phyloP scores from a whole-genome alignment of 2,797 vertebrate species.

The Agapornis canus region DNA sequence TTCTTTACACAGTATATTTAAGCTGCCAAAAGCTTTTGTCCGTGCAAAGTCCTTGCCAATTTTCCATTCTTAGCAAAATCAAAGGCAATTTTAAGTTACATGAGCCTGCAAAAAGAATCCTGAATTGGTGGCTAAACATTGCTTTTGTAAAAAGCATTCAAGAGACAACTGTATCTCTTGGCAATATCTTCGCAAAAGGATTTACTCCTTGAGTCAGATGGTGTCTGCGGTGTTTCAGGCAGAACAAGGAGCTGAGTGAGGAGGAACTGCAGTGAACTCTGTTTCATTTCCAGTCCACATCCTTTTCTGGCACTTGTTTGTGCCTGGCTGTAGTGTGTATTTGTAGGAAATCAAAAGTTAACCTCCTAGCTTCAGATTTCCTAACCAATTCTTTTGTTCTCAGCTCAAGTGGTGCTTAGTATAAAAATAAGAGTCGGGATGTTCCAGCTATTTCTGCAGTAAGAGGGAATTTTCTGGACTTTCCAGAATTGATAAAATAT shows the following conservation, averaged over 20 bases:
- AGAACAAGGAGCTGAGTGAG: slow-evolving; percentile 38
- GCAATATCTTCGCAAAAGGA: slow-evolving; percentile 34
- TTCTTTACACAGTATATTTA: slow-evolving; percentile 42
- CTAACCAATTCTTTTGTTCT: background rate
- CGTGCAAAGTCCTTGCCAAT: background rate
- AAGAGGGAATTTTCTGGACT: background rate
- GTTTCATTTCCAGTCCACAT: slow-evolving; percentile 50
- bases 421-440: background rate
- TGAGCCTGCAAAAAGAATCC: slow-evolving; percentile 28
- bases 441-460: background rate
- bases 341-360: slow-evolving; percentile 39
- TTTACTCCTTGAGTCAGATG: background rate
- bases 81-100: slow-evolving; percentile 31
- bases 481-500: background rate
- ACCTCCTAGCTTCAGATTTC: slow-evolving; percentile 23
- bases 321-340: background rate
- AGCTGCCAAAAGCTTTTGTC: slow-evolving; percentile 34
- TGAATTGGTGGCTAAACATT: slow-evolving; percentile 4
- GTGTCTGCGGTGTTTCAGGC: background rate
- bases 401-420: background rate
- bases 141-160: background rate
- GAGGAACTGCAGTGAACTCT: slow-evolving; percentile 13
- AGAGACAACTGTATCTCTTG: slow-evolving; percentile 42
- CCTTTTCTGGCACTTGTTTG: slow-evolving; percentile 39
- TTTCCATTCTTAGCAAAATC: background rate